Percentiles rank a stretch among this genome's conserved stretches.
These are phyloP conservation scores for Chondrilla cf. caribensis DNA, from an alignment of 37 sponge, comb jelly and placozoan species.

Conservation along the genomic window DNA sequence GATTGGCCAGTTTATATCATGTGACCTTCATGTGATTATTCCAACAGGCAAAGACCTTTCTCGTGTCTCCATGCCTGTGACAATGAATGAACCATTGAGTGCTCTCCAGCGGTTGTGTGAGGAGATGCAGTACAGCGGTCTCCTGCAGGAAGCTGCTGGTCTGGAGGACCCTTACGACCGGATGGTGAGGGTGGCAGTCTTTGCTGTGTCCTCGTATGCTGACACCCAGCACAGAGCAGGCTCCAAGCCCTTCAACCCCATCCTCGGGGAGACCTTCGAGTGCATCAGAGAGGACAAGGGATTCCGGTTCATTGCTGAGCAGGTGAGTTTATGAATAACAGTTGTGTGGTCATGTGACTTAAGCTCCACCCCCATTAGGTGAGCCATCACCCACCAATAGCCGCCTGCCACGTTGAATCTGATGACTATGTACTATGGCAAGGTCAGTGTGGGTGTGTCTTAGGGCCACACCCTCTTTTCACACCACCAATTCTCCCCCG, in stretches of 20 bases:
- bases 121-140: constrained; percentile 73
- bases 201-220: constrained; percentile 36
- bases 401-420: constrained; percentile 82
- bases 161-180: constrained; percentile 55
- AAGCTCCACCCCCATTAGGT: constrained; percentile 45
- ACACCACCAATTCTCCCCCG: too few species aligned
- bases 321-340: constrained; percentile 59
- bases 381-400: constrained; percentile 85
- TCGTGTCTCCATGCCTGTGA: constrained; percentile 82
- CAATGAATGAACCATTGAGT: constrained; percentile 83
- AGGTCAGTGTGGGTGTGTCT: constrained; percentile 44
- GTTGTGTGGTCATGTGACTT: neutral
- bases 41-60: constrained; percentile 80
- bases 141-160: constrained; percentile 56
- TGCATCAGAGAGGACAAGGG: constrained; percentile 39
- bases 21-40: neutral
- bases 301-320: constrained; percentile 82
- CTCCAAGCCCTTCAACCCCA: constrained; percentile 46
- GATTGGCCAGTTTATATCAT: too few species aligned
- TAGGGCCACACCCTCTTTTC: neutral
- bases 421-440: constrained; percentile 78
- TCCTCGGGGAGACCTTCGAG: constrained; percentile 49
- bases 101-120: constrained; percentile 81
- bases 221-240: constrained; percentile 24
- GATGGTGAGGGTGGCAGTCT: constrained; percentile 60